phyloP scores from a whole-genome alignment of 2,797 vertebrate species.

The Enteromius viviparus region DNA sequence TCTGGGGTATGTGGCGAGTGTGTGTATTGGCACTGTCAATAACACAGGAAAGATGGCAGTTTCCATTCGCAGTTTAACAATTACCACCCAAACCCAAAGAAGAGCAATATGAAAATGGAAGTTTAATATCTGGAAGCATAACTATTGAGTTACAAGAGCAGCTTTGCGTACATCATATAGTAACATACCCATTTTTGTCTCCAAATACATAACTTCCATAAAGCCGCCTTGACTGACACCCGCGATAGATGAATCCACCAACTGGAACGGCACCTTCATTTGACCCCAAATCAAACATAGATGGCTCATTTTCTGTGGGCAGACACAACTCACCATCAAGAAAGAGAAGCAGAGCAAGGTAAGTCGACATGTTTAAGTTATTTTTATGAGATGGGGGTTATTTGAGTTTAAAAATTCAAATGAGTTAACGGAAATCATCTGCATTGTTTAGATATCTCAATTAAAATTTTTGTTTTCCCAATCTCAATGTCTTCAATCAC shows the following conservation, averaged over 20 bases:
- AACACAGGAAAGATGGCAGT: slow-evolving; percentile 54
- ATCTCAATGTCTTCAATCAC: slow-evolving; percentile 14
- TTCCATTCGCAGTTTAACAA: slow-evolving; percentile 46
- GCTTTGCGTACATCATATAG: not conserved
- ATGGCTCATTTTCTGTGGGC: slow-evolving; percentile 91
- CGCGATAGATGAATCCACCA: slow-evolving; percentile 96
- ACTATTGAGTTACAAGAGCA: not conserved
- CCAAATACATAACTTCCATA: slow-evolving; percentile 96
- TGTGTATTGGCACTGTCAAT: slow-evolving; percentile 62
- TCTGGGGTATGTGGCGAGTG: slow-evolving; percentile 52
- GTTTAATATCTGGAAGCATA: not conserved
- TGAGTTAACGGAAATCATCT: not conserved
- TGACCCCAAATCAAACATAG: slow-evolving; percentile 92
- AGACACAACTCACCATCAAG: slow-evolving; percentile 13
- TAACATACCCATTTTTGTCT: slow-evolving; percentile 91
- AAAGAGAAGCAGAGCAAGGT: not conserved
- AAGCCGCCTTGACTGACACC: slow-evolving; percentile 94
- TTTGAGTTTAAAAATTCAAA: not conserved
- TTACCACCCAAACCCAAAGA: slow-evolving; percentile 28
- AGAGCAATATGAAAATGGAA: not conserved
- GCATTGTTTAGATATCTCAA: not conserved
- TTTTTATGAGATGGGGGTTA: not conserved
- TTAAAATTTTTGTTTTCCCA: not conserved
- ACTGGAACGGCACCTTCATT: slow-evolving; percentile 87
- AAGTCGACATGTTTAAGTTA: not conserved